Conservation (phyloP, 2,797 vertebrate genomes). For the Anguilla pacifica region DNA sequence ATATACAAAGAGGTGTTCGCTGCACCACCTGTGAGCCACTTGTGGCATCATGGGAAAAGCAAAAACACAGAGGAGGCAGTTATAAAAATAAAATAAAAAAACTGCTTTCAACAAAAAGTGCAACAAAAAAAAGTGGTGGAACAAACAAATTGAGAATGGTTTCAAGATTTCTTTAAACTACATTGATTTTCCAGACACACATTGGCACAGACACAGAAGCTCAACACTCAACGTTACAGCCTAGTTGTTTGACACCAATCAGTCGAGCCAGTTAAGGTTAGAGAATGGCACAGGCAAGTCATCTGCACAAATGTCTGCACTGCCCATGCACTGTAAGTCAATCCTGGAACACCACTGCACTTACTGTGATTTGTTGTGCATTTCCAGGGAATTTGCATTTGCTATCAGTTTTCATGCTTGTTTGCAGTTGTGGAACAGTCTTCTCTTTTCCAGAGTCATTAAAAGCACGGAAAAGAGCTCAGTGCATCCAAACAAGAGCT, state of each 20-base stretch:
- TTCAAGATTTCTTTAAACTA: neutral
- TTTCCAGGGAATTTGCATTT: neutral
- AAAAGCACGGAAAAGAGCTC: neutral
- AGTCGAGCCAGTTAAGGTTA: neutral
- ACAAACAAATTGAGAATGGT: neutral
- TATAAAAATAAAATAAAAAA: neutral
- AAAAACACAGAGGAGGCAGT: neutral
- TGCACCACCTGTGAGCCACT: neutral
- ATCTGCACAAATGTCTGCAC: neutral
- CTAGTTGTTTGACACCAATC: neutral
- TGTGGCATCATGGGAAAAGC: neutral
- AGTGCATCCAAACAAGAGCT: neutral
- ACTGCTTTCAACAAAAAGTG: neutral
- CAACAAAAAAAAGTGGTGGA: neutral
- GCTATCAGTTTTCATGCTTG: neutral
- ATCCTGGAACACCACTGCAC: neutral
- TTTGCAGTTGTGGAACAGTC: neutral
- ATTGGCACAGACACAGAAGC: neutral
- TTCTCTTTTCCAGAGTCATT: neutral
- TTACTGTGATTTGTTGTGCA: neutral
- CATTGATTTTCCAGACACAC: neutral
- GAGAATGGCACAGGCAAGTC: neutral
- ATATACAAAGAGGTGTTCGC: neutral
- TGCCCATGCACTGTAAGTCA: neutral
- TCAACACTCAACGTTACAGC: neutral